phyloP scores from a whole-genome alignment of 2,888 invertebrate species.

The Leptura quadrifasciata region DNA sequence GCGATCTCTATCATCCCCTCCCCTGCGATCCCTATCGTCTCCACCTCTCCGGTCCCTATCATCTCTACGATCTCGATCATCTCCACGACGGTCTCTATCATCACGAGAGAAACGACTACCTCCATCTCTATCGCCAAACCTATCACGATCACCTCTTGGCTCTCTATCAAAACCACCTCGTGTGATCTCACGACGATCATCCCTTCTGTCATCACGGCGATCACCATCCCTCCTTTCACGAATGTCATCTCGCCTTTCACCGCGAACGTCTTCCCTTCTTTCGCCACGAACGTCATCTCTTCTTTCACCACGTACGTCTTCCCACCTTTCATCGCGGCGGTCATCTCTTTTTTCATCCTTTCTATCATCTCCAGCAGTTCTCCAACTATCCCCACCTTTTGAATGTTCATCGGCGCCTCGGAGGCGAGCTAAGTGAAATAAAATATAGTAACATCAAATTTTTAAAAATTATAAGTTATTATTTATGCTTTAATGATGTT shows the following conservation, averaged over 20 bases:
- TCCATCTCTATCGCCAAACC: constrained; percentile 36
- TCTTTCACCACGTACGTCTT: not conserved
- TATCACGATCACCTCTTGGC: constrained; percentile 28
- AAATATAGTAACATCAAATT: not conserved
- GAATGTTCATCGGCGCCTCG: constrained; percentile 48
- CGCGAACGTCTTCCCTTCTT: constrained; percentile 45
- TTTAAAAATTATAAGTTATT: no score
- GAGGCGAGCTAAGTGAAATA: constrained; percentile 45
- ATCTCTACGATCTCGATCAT: constrained; percentile 24
- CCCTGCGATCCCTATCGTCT: constrained; percentile 22
- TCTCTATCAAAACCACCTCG: constrained; percentile 42
- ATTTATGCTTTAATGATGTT: no score
- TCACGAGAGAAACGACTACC: constrained; percentile 18
- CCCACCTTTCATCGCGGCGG: constrained; percentile 4
- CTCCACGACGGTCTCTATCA: constrained; percentile 20
- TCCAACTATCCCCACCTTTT: constrained; percentile 48
- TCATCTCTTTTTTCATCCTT: constrained; percentile 36
- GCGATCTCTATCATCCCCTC: constrained; percentile 43
- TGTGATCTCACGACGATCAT: constrained; percentile 22
- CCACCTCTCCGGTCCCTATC: constrained; percentile 38
- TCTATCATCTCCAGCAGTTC: constrained; percentile 37
- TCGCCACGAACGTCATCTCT: constrained; percentile 41
- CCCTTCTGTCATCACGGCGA: constrained; percentile 35
- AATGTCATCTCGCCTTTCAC: constrained; percentile 30
- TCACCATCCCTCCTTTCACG: constrained; percentile 32